Conservation (phyloP, 2,113 vertebrate species). For the Setophaga kirtlandii region DNA sequence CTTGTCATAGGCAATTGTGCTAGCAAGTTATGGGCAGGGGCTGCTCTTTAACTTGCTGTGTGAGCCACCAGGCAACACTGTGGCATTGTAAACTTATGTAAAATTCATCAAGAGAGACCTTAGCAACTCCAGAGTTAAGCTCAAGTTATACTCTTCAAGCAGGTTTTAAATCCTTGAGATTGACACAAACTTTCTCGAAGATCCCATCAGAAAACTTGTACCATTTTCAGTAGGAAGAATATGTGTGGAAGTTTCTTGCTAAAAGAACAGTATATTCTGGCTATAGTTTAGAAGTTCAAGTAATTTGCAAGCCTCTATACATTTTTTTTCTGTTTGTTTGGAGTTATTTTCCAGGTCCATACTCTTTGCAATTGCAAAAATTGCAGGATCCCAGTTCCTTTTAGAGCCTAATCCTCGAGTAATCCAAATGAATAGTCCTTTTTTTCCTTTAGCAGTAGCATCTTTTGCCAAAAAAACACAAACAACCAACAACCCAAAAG, state of each 20-base stretch:
- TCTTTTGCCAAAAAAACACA: not conserved
- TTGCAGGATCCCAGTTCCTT: not conserved
- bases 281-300: not conserved
- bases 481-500: not conserved
- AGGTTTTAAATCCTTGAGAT: conserved; percentile 24
- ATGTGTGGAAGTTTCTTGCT: not conserved
- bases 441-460: not conserved
- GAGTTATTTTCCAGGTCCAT: not conserved
- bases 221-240: not conserved
- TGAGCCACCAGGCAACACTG: conserved; percentile 12
- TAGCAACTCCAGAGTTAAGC: not conserved
- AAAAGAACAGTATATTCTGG: not conserved
- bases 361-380: not conserved
- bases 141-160: not conserved
- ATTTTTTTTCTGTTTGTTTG: not conserved
- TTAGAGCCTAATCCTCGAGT: not conserved
- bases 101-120: conserved; percentile 14
- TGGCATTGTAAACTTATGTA: not conserved
- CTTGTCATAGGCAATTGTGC: not conserved
- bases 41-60: not conserved
- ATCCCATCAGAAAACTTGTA: not conserved
- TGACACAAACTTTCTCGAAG: conserved; percentile 2
- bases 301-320: not conserved
- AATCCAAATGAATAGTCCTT: not conserved
- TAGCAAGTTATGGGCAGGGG: not conserved